Evolutionary conservation across 2,113 vertebrate genomes (phyloP).

Genomic region (Oryzias curvinotus): DNA sequence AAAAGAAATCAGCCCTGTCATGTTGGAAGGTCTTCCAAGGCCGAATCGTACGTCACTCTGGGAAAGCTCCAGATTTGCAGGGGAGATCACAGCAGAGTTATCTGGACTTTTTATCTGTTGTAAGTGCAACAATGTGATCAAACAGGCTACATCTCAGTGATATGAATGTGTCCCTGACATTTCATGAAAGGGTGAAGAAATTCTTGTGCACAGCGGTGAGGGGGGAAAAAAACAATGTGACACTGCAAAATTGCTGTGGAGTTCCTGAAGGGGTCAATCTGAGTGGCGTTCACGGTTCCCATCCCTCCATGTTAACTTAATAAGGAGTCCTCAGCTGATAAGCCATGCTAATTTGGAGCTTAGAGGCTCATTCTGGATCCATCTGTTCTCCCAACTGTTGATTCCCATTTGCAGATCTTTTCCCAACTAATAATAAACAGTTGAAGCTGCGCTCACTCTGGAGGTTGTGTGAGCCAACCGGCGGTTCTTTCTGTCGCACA

Average conservation of each 20-base stretch:
- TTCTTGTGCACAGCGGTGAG: neutral
- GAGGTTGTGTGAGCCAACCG: neutral
- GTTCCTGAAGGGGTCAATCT: no score
- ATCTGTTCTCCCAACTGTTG: slow-evolving; percentile 50
- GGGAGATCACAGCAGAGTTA: no score
- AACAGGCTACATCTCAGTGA: no score
- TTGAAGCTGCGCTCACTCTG: neutral
- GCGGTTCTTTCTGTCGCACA: slow-evolving; percentile 5
- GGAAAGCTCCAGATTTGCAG: no score
- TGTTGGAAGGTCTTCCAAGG: no score
- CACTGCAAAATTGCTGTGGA: no score
- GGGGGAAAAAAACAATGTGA: no score
- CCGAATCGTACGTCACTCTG: no score
- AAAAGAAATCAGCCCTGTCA: no score
- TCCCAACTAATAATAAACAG: neutral
- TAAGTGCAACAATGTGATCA: no score
- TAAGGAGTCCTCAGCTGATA: slow-evolving; percentile 31
- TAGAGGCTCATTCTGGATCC: slow-evolving; percentile 33
- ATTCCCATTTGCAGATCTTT: neutral
- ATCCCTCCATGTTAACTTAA: slow-evolving; percentile 7
- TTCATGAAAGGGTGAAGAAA: neutral
- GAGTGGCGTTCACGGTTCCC: neutral
- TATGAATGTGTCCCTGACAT: no score
- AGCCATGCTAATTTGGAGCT: slow-evolving; percentile 50
- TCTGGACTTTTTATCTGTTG: no score